Conservation (phyloP, 2,113 vertebrate species). For the Pomatorhinus ruficollis region DNA sequence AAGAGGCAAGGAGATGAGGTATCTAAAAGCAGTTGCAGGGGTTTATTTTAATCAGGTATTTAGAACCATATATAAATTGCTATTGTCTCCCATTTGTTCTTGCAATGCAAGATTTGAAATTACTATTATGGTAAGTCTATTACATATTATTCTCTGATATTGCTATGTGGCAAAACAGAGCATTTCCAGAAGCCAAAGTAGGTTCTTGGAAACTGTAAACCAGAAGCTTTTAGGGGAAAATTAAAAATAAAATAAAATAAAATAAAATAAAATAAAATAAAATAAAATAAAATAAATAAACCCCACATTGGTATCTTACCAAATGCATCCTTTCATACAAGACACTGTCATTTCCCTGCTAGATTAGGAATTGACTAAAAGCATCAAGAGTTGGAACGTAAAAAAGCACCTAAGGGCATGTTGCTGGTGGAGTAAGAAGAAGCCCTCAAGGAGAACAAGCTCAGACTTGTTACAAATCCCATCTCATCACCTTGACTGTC, state of each 20-base stretch:
- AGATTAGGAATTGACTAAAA: background rate
- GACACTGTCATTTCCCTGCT: background rate
- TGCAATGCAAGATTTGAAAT: background rate
- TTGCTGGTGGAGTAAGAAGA: background rate
- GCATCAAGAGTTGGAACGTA: background rate
- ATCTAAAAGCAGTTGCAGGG: background rate
- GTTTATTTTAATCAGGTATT: background rate
- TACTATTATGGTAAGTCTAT: background rate
- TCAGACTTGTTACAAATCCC: background rate
- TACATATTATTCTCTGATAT: background rate
- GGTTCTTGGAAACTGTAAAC: background rate
- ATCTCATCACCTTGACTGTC: background rate
- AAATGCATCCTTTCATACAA: background rate
- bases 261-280: too few species aligned
- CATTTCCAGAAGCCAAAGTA: background rate
- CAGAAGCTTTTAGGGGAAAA: background rate
- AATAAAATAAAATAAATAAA: background rate
- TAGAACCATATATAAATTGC: background rate
- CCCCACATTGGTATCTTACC: background rate
- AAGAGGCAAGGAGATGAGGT: background rate
- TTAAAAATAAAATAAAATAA: background rate
- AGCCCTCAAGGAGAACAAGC: background rate
- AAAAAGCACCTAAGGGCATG: background rate
- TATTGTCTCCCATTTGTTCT: background rate
- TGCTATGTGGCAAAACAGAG: background rate